These are phyloP conservation scores for Lophius piscatorius DNA, from an alignment of 2,113 vertebrate species.

Conservation along the genomic window DNA sequence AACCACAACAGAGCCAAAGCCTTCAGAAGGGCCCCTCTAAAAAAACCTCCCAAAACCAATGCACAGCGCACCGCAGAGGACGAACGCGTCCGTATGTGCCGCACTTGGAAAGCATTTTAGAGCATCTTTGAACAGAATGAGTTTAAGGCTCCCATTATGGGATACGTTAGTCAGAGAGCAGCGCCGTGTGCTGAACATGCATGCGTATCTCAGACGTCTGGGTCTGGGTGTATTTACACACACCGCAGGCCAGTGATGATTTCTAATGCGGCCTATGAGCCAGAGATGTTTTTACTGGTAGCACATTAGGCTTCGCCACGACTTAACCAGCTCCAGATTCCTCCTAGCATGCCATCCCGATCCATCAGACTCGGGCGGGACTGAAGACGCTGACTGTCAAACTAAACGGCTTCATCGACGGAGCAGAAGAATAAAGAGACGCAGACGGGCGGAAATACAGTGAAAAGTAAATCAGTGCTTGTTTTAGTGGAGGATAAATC, in stretches of 20 bases:
- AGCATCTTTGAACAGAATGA: slow-evolving; percentile 32
- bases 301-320: slow-evolving; percentile 58
- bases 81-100: slow-evolving; percentile 22
- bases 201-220: slow-evolving; percentile 16
- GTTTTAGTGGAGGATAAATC: too few species aligned
- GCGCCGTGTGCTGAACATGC: slow-evolving; percentile 53
- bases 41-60: slow-evolving; percentile 55
- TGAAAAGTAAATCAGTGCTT: too few species aligned
- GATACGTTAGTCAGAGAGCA: slow-evolving; percentile 24
- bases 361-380: slow-evolving; percentile 42
- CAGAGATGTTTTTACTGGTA: slow-evolving; percentile 66
- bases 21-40: slow-evolving; percentile 35
- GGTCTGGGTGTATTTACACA: not conserved
- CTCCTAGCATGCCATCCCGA: slow-evolving; percentile 36
- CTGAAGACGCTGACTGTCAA: slow-evolving; percentile 9
- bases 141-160: slow-evolving; percentile 25
- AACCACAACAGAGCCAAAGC: slow-evolving; percentile 65
- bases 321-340: slow-evolving; percentile 65
- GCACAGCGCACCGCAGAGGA: slow-evolving; percentile 27
- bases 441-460: too few species aligned
- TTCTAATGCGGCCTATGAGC: slow-evolving; percentile 59
- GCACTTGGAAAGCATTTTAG: slow-evolving; percentile 17
- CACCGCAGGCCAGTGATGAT: slow-evolving; percentile 25
- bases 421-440: too few species aligned
- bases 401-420: too few species aligned